phyloP scores from a whole-genome alignment of 2,888 invertebrate genomes.

The Tetragonula carbonaria region DNA sequence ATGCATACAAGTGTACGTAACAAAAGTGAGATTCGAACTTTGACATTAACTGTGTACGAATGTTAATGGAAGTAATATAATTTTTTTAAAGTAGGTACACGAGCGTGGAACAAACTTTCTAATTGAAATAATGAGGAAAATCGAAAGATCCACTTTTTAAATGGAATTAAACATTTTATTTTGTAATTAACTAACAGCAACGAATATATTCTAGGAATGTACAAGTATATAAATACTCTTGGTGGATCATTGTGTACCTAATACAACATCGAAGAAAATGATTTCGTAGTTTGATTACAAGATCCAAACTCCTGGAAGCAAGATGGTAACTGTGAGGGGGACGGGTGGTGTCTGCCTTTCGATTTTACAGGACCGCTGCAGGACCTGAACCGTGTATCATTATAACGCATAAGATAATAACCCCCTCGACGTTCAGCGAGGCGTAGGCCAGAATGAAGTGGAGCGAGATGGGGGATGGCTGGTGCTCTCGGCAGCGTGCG shows the following conservation, averaged over 20 bases:
- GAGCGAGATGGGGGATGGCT: slow-evolving; percentile 77
- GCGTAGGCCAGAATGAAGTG: slow-evolving; percentile 80
- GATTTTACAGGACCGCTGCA: slow-evolving; percentile 68
- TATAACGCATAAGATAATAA: slow-evolving; percentile 82
- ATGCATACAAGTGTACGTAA: neutral
- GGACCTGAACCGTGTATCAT: slow-evolving; percentile 75
- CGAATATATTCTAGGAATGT: neutral
- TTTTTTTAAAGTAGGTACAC: too few species aligned
- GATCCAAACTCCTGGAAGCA: neutral
- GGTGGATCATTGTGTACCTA: neutral
- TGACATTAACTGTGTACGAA: neutral
- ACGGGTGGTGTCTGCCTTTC: slow-evolving; percentile 64
- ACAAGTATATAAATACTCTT: neutral
- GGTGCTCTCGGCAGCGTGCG: slow-evolving; percentile 77
- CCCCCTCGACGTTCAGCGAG: slow-evolving; percentile 81
- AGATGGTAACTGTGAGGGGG: neutral
- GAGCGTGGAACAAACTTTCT: neutral
- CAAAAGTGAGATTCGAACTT: neutral
- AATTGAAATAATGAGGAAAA: neutral
- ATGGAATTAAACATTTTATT: neutral
- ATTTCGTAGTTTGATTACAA: neutral
- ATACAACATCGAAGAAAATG: neutral
- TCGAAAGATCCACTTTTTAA: neutral
- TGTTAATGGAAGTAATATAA: neutral
- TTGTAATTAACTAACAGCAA: neutral